Evolutionary conservation across 2,113 vertebrate genomes (phyloP), one percentile per base, ranked within the genome.

Genomic region (Grallaria varia): DNA sequence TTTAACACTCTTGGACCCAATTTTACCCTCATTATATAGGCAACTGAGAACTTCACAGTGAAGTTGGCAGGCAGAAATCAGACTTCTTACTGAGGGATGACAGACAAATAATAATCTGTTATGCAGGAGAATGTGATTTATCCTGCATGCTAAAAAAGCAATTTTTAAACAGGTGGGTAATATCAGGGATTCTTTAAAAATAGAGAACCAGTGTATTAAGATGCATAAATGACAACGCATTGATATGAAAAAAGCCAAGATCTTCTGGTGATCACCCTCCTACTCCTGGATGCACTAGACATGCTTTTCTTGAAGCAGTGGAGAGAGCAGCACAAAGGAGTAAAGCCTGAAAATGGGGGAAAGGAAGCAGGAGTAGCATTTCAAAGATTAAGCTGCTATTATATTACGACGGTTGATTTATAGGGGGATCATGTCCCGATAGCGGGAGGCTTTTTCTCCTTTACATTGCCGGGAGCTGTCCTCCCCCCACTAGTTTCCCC

Each of bases 21-120:
- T 95, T 91, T 91, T 77, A 83, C 50, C 66, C 63, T 74, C 44
- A 56, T 90, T 92, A 86, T 92, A 86, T 22, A 81, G 28, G 33
- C 63, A 93, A 86, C 37, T 35, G n/a, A 91, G 74, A 58, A 63
- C 42, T 74, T 91, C 39, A 17, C 33, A 63, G 50, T 44, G 47
- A 93, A 88, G 37, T 47, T 1, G 0, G 56, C 28, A 23, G 62
- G 58, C 81, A 87, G 56, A 60, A 92, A 91, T 87, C 50, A 87
- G 72, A 74, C 28, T 52, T 84, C 39, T 76, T 23, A 58, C 25
- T 31, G 75, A 22, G 25, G 76, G 35, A 33, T 73, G 78, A 58
- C 31, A 89, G 66, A 75, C 35, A 56, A 91, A 93, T 44, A 96
- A 79, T 55, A 89, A 80, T 69, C 27, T 85, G 59, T 64, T 60